Conservation (phyloP, 2,113 vertebrate species). For the Pavo muticus region DNA sequence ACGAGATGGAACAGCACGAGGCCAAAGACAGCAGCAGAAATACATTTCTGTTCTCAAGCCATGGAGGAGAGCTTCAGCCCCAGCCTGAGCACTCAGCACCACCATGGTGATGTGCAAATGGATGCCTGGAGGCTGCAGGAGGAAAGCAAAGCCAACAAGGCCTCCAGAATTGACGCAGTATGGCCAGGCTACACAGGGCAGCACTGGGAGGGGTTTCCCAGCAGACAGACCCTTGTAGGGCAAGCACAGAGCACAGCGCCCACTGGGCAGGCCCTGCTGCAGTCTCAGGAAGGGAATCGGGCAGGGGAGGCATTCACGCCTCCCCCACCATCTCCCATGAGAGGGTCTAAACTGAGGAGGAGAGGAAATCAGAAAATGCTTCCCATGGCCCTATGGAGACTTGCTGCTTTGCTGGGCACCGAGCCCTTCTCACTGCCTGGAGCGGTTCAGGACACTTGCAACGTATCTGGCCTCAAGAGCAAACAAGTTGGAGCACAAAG, state of each 20-base stretch:
- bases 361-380: neutral
- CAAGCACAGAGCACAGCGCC: neutral
- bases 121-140: neutral
- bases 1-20: neutral
- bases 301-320: neutral
- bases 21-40: neutral
- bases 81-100: neutral
- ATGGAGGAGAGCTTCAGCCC: neutral
- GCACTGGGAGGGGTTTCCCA: neutral
- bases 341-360: neutral
- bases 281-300: neutral
- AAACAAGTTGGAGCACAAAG: too few relatives aligned
- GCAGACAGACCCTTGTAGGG: neutral
- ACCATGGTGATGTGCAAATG: neutral
- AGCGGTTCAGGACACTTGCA: neutral
- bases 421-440: neutral
- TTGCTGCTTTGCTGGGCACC: neutral
- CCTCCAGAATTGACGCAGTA: neutral
- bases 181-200: neutral
- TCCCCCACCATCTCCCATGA: neutral
- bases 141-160: neutral
- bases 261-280: neutral
- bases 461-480: neutral
- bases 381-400: neutral
- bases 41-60: neutral